Evolutionary conservation across 1,140 invertebrate genomes (phyloP), one percentile per base, ranked within the genome.

Genomic region (Bombus impatiens): DNA sequence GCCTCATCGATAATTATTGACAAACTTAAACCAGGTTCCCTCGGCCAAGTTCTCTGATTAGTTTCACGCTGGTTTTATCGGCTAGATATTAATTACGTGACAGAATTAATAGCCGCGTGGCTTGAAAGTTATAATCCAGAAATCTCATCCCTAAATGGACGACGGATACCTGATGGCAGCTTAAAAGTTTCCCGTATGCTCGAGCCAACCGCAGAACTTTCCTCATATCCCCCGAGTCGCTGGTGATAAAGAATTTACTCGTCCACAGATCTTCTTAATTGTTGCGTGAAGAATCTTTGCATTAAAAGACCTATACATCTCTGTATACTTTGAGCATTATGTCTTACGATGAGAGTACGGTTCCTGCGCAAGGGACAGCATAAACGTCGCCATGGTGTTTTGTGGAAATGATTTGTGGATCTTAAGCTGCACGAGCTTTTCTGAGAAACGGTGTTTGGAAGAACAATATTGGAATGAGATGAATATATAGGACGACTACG

Each of bases 61-160:
- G 74, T 62, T 68, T 35, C 25, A 35, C 84, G 53, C 22, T 18
- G 37, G 62, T 86, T 83, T 88, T 79, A 71, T 86, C 65, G 57
- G 57, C 59, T 70, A 57, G 79, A 80, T 89, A 89, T 89, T 89
- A 87, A 89, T 89, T 78, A 81, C 80, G 47, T 44, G 76, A 15
- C 42, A 37, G 81, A 87, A 89, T 89, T 89, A 87, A 89, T 87
- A 89, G 32, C 47, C 47, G 44, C 15, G 62, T 37, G 4, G 68
- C 37, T 47, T 35, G 44, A 89, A 83, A 89, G 76, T 89, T 87
- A 78, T 89, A 89, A 89, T 89, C 85, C 78, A 12, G 40, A 70
- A 89, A 83, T 89, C 81, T 68, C 74, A 57, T 47, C 72, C 44
- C 70, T 82, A 77, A 80, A 86, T 76, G 75, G 75, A 72, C 84